Percentiles rank a stretch among this genome's conserved stretches.
phyloP scores from a whole-genome alignment of 2,797 vertebrate genomes.

The Xerus rutilus region DNA sequence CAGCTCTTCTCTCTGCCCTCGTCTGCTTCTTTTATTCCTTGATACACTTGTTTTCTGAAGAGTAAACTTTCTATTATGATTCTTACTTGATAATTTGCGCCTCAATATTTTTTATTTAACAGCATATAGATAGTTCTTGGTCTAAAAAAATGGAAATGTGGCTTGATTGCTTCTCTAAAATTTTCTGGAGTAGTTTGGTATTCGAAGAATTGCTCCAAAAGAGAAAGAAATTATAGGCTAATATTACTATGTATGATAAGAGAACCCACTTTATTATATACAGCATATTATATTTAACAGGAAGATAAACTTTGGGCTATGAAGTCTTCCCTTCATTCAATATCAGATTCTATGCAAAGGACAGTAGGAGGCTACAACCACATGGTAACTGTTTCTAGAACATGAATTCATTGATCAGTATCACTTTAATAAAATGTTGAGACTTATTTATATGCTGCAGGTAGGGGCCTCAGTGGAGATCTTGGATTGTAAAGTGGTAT shows the following conservation, averaged over 20 bases:
- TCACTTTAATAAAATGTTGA: conserved; percentile 66
- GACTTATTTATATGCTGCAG: not conserved
- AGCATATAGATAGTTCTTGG: not conserved
- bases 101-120: not conserved
- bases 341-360: not conserved
- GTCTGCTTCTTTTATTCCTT: not conserved
- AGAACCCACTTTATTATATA: not conserved
- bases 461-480: not conserved
- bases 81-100: not conserved
- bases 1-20: not conserved
- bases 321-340: not conserved
- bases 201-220: not conserved
- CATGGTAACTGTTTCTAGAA: not conserved
- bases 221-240: not conserved
- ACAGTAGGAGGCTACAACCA: not conserved
- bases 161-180: not conserved
- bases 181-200: not conserved
- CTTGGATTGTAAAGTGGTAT: not conserved
- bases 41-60: not conserved
- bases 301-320: not conserved
- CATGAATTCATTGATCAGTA: not conserved
- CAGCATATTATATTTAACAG: not conserved
- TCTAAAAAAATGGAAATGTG: not conserved
- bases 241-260: not conserved
- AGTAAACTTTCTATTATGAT: not conserved